Base-by-base conservation (phyloP, 2,113 vertebrate genomes). In the Struthidea cinerea region DNA sequence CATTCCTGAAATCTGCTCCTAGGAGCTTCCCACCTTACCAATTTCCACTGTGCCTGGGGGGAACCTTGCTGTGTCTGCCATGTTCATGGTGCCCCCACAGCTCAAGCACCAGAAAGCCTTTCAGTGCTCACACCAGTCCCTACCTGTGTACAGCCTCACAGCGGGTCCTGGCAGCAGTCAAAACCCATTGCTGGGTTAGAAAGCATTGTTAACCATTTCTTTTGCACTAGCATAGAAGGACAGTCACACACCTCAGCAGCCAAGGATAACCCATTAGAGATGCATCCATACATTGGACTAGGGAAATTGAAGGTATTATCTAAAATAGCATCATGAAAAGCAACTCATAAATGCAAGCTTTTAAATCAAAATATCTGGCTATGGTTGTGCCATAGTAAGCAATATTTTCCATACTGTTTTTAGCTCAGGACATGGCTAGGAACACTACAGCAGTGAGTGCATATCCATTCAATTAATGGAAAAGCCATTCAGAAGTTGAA, bases 51-150 rank as follows among this genome's bases (percentile, higher is more conserved):
- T 28, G 7, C 16, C 21, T 50, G 13, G 5, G 16, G 14, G 3
- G 22, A 63, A 19, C 3, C 18, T 11, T 39, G 7, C 21, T 52
- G 18, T 59, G 30, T 6, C 23, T 28, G 23, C 21, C 2, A 0
- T 6, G 1, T 15, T 10, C 16, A 13, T 5, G 18, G 30, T 67
- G 27, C 18, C 17, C 14, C 50, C 13, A 11, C 8, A 68, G 21
- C 39, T 71, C 21, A 20, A 64, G 22, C 30, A n/a, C 13, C 23
- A 78, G 14, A 27, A 70, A 11, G 67, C 20, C 19, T 26, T 12
- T 24, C 0, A 39, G 14, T 0, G 0, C 6, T 52, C 49, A 41
- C 27, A 49, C 3, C 8, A 44, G 3, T 9, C 19, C 37, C 37
- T 52, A 2, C 20, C 49, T 41, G 14, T 32, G 7, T 8, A 13